phyloP scores from a whole-genome alignment of 2,797 vertebrate species.

The Cryptoprocta ferox region DNA sequence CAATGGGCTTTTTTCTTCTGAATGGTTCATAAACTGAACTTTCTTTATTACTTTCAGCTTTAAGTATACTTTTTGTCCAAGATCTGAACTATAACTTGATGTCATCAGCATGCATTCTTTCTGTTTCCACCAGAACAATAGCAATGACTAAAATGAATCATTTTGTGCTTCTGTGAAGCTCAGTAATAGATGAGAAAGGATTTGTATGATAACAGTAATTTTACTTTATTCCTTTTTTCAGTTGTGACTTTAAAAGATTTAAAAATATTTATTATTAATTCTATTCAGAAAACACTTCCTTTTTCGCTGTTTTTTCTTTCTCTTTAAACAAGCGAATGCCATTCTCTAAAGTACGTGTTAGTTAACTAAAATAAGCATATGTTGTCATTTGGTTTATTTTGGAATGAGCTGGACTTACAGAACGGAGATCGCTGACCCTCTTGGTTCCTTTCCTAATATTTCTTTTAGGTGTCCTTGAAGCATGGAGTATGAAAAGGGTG shows the following conservation, averaged over 20 bases:
- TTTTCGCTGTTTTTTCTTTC: neutral
- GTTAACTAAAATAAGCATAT: neutral
- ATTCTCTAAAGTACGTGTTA: neutral
- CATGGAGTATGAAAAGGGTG: neutral
- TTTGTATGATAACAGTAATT: neutral
- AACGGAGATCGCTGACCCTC: neutral
- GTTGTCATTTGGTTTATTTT: neutral
- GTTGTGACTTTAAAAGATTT: neutral
- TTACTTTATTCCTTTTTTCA: neutral
- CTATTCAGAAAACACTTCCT: neutral
- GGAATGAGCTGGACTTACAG: neutral
- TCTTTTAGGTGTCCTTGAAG: neutral
- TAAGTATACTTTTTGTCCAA: neutral
- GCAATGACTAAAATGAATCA: slow-evolving; percentile 1
- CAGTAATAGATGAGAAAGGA: neutral
- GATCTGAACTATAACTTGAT: neutral
- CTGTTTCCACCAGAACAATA: neutral
- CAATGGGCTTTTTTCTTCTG: neutral
- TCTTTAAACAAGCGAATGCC: neutral
- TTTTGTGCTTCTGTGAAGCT: neutral
- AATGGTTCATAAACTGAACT: neutral
- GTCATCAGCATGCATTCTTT: neutral
- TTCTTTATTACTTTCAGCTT: neutral
- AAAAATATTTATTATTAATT: neutral
- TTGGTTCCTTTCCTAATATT: neutral